Percentiles rank a stretch among this genome's conserved stretches.
Conservation (phyloP, 2,888 invertebrate genomes). For the Heteropelma amictum region DNA sequence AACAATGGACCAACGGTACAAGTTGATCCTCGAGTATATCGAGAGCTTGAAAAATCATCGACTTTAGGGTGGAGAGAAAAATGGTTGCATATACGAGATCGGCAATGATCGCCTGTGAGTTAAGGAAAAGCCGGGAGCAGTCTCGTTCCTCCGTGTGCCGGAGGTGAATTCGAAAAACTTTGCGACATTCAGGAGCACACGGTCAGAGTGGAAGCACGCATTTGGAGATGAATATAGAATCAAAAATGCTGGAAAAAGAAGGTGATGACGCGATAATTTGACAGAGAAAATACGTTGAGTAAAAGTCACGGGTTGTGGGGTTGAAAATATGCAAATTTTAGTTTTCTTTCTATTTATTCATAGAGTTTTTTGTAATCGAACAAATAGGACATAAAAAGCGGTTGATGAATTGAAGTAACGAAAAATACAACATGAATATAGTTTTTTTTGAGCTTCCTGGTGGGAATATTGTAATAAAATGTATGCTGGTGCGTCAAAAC, state of each 20-base stretch:
- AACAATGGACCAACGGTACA: no score
- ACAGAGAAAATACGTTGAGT: constrained; percentile 36
- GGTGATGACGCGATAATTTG: constrained; percentile 49
- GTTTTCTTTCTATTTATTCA: no score
- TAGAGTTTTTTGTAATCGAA: no score
- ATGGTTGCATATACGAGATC: no score
- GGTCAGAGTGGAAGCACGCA: constrained; percentile 30
- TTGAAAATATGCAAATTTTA: no score
- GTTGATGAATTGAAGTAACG: no score
- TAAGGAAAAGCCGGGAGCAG: constrained; percentile 27
- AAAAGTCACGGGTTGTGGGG: constrained; percentile 44
- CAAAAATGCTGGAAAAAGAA: constrained; percentile 46
- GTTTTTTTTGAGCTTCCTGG: not conserved
- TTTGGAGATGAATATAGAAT: not conserved
- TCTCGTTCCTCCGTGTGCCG: not conserved
- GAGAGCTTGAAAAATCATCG: no score
- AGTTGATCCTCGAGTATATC: no score
- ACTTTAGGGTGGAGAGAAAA: no score
- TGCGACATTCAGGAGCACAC: not conserved
- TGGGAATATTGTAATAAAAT: constrained; percentile 20
- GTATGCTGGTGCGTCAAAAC: constrained; percentile 27
- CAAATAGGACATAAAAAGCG: no score
- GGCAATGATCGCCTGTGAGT: constrained; percentile 18
- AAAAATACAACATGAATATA: no score
- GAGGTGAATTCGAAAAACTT: constrained; percentile 27